phyloP scores from a whole-genome alignment of 2,888 invertebrate species.

The Bibio marci region DNA sequence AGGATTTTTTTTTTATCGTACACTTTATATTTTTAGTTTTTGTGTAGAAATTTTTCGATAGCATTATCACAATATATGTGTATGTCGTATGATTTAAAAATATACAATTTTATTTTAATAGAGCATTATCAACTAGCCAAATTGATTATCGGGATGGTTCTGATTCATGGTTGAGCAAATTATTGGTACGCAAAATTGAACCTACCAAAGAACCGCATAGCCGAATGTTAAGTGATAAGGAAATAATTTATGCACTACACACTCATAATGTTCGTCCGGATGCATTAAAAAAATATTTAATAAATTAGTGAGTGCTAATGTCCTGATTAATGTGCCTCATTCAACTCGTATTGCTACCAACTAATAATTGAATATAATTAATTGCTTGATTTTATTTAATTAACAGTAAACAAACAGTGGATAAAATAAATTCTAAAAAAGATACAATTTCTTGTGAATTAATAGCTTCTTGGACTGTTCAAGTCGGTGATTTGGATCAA shows the following conservation, averaged over 20 bases:
- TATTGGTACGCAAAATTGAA: constrained; percentile 79
- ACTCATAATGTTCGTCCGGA: constrained; percentile 91
- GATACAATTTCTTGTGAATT: constrained; percentile 64
- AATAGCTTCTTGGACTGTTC: constrained; percentile 91
- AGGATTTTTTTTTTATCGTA: too few species aligned
- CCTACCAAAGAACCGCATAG: constrained; percentile 94
- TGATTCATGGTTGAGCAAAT: constrained; percentile 78
- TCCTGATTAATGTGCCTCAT: neutral
- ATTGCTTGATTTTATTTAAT: neutral
- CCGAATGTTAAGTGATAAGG: constrained; percentile 90
- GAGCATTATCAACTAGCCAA: constrained; percentile 23
- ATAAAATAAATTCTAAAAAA: constrained; percentile 56
- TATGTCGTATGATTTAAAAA: too few species aligned
- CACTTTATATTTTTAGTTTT: too few species aligned
- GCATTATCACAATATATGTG: too few species aligned
- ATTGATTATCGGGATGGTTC: constrained; percentile 15
- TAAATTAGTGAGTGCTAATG: constrained; percentile 77
- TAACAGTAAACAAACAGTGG: constrained; percentile 56
- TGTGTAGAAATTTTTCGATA: too few species aligned
- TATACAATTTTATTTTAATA: too few species aligned
- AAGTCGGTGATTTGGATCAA: constrained; percentile 95
- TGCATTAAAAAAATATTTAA: constrained; percentile 67
- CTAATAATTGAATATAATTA: neutral
- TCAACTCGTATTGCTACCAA: too few species aligned
- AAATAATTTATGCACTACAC: constrained; percentile 85